phyloP scores from a whole-genome alignment of 2,888 invertebrate genomes.

The Cosmia trapezina region DNA sequence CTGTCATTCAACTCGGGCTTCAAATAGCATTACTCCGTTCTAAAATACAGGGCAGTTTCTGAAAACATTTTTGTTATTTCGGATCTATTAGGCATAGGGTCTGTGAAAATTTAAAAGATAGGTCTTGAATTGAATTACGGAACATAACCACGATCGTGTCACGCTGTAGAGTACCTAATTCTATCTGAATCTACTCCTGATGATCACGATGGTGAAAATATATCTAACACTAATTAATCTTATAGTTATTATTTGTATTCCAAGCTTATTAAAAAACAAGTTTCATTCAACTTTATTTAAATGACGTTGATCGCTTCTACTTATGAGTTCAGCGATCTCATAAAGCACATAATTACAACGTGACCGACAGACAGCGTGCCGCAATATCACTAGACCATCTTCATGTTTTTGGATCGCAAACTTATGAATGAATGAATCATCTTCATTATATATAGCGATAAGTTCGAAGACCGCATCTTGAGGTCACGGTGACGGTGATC shows the following conservation, averaged over 20 bases:
- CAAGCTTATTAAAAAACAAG: background rate
- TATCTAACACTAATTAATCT: background rate
- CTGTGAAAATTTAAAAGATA: background rate
- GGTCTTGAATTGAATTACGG: background rate
- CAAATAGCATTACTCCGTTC: background rate
- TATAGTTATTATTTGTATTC: background rate
- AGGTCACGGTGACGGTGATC: conserved; percentile 64
- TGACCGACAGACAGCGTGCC: conserved; percentile 36
- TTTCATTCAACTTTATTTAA: conserved; percentile 10
- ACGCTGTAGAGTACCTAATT: background rate
- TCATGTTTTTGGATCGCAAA: conserved; percentile 36
- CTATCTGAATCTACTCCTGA: background rate
- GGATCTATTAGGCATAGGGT: no score
- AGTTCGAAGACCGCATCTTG: conserved; percentile 67
- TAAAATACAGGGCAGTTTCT: background rate
- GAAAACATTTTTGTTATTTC: background rate
- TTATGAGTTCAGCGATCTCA: conserved; percentile 40
- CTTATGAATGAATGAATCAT: conserved; percentile 68
- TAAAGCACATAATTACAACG: conserved; percentile 25
- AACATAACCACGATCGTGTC: no score
- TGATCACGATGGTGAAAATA: background rate
- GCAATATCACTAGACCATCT: conserved; percentile 55
- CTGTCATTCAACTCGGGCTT: background rate
- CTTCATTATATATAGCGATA: conserved; percentile 59
- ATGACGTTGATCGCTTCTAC: background rate